Base-by-base conservation (phyloP, 2,113 vertebrate species). In the Seriola quinqueradiata region DNA sequence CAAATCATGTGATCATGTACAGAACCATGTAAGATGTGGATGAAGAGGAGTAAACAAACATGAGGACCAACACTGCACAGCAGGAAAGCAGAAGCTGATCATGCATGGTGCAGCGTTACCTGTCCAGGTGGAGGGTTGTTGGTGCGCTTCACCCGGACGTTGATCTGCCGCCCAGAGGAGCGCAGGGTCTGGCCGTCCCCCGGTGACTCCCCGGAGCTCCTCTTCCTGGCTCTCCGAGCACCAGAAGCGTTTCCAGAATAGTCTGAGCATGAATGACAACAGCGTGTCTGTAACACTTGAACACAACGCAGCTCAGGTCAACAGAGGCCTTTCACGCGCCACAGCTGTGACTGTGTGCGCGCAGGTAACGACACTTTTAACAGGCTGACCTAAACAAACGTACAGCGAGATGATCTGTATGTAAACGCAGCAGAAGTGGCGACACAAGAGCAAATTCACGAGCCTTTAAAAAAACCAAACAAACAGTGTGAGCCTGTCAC, bases 91-190 rank as follows among this genome's bases (percentile, higher is more conserved):
- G 19, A 28, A 28, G 11, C 1, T 63, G 40, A 50, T 6, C n/a
- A 2, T 5, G 25, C 11, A 9, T 4, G 57, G 9, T n/a, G 75
- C 57, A 21, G 38, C 1, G 71, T 70, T 52, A 95, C 94, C 90
- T 95, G 95, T 64, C 91, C 93, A 75, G 94, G 87, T 70, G 94
- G 94, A 46, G 94, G 90, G 81, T 92, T 95, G 85, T 88, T 94
- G 79, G 87, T 88, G 17, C 95, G 88, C 80, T 94, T 95, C 69
- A 92, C 92, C 23, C 94, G 83, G 63, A 94, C 86, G 36, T 87
- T 97, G 36, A 94, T 96, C 95, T 97, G 97, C 91, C 97, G 95
- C 17, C 97, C 97, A n/a, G 97, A 97, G 81, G 97, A 96, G 77
- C 97, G 96, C 83, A 97, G 81, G 71, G 96, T 95, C 92, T 97